Evolutionary conservation across 1,140 invertebrate genomes (phyloP).

Genomic region (Tachypleus tridentatus): DNA sequence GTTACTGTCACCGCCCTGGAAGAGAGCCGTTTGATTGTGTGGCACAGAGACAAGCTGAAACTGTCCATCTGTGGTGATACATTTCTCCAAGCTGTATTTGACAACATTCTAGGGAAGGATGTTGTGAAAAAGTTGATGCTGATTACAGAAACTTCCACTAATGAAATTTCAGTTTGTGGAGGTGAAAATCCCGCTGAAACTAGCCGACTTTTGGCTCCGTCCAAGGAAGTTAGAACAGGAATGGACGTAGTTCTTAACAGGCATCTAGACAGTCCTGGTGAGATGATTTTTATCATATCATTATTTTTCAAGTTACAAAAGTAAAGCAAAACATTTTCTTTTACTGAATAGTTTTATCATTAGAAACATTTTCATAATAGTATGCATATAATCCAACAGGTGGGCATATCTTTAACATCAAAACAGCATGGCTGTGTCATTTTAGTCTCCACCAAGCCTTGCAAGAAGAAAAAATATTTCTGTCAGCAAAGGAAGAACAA

Average conservation of each 20-base stretch:
- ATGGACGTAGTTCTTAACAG: conserved; percentile 13
- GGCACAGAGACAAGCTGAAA: conserved; percentile 60
- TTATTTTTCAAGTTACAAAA: too few species aligned
- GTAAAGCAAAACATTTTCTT: too few species aligned
- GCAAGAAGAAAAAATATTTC: too few species aligned
- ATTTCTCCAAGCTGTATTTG: conserved; percentile 71
- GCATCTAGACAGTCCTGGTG: conserved; percentile 12
- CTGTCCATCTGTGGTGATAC: conserved; percentile 68
- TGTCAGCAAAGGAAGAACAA: too few species aligned
- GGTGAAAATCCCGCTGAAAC: conserved; percentile 18
- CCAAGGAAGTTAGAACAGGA: conserved; percentile 14
- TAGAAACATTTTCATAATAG: too few species aligned
- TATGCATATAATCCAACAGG: too few species aligned
- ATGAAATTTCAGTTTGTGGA: conserved; percentile 13
- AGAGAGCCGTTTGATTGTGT: conserved; percentile 68
- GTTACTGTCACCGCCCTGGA: conserved; percentile 80
- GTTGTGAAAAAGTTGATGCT: conserved; percentile 82
- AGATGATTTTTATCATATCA: too few species aligned
- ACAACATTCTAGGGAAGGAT: conserved; percentile 73
- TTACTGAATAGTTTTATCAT: too few species aligned
- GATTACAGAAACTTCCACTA: conserved; percentile 39
- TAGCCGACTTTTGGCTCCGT: conserved; percentile 13
- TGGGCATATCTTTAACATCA: too few species aligned
- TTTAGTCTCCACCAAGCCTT: too few species aligned
- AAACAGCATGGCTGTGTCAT: too few species aligned